Base-by-base conservation (phyloP, 2,797 vertebrate genomes). In the Gallinago solitaria region DNA sequence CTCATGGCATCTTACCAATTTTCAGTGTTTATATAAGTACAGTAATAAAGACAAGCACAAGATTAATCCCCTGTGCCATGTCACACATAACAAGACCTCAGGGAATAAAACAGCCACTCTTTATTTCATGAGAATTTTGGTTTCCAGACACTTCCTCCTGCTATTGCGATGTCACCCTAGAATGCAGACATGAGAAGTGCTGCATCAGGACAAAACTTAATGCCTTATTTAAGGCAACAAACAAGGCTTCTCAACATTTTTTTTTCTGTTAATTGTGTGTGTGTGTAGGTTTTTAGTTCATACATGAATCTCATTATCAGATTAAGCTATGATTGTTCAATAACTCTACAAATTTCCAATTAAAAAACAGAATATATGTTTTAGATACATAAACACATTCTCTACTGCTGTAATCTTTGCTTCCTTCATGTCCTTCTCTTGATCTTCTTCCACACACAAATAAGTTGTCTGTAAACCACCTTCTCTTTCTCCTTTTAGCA, bases 1-100 rank as follows among this genome's bases (percentile, higher is more conserved):
- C 85, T 95, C 65, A 51, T 1, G 28, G 64, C 60, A 80, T 45
- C 83, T 87, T 54, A 83, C 47, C 84, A 79, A 75, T 33, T 81
- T 65, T 50, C 53, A 56, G n/a, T 24, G 78, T 23, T 75, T 81
- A 61, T 78, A 53, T 61, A 87, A 85, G 85, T 37, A 89, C 0
- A 59, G 51, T 43, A 33, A 39, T 54, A 75, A 60, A 84, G 33
- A 63, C 9, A 65, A 35, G 76, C 76, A 93, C 39, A 47, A 69
- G 65, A 83, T 51, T 0, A 60, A 73, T 32, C 32, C 53, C 61
- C 43, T 18, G 47, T 35, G 63, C 70, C 60, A 92, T 2, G 7
- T 51, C 5, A 5, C 43, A 41, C 11, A 16, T 68, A 79, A 45
- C 33, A 33, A 68, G 57, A 27, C 57, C 37, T 57, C 17, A 47